Conservation (phyloP, 2,113 vertebrate species). For the Myocastor coypus region DNA sequence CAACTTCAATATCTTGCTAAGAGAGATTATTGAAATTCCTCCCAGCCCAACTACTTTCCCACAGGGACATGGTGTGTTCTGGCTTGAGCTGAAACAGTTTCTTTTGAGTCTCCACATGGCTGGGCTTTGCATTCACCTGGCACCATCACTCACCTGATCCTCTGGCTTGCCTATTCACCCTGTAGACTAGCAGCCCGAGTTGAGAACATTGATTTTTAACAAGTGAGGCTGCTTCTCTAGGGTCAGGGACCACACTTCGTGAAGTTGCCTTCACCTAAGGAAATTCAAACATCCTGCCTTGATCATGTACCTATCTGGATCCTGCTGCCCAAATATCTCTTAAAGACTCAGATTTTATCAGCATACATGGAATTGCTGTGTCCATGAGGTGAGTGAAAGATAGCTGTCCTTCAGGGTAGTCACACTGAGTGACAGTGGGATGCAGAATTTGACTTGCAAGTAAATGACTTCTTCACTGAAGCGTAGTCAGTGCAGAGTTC, state of each 20-base stretch:
- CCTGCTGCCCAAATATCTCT: neutral
- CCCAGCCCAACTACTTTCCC: neutral
- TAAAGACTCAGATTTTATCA: slow-evolving; percentile 13
- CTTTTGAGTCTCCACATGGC: neutral
- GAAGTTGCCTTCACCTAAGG: neutral
- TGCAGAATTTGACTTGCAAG: neutral
- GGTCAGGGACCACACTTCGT: neutral
- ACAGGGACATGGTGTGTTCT: neutral
- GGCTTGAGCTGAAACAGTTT: neutral
- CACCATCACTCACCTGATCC: neutral
- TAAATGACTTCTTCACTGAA: neutral
- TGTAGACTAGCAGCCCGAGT: neutral
- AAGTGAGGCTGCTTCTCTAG: neutral
- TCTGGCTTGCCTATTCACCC: neutral
- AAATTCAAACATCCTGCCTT: neutral
- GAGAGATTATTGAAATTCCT: neutral
- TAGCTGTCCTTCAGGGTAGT: neutral
- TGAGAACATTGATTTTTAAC: neutral
- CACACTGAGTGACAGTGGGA: neutral
- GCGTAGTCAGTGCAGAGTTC: neutral
- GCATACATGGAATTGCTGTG: neutral
- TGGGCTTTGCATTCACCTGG: neutral
- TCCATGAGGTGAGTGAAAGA: neutral
- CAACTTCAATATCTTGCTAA: slow-evolving; percentile 29
- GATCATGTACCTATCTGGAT: neutral